These are phyloP conservation scores for Melanargia galathea DNA, from an alignment of 2,888 invertebrate genomes.

Conservation along the genomic window DNA sequence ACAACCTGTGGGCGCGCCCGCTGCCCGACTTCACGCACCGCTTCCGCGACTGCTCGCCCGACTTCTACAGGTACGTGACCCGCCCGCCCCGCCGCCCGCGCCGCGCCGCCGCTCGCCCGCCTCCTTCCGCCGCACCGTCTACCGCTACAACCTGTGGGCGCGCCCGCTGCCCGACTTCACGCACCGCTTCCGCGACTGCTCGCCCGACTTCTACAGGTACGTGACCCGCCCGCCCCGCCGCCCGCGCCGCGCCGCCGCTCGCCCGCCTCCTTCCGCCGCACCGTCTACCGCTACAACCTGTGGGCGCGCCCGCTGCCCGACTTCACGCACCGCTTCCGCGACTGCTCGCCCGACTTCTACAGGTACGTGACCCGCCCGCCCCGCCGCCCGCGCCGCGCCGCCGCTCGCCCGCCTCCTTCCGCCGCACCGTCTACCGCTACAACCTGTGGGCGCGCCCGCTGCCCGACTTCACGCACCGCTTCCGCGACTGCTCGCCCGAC, in stretches of 20 bases:
- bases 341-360: background rate
- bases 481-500: background rate
- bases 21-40: constrained; percentile 84
- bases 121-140: constrained; percentile 86
- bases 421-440: constrained; percentile 88
- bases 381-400: constrained; percentile 53
- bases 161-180: constrained; percentile 86
- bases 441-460: constrained; percentile 89
- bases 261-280: constrained; percentile 82
- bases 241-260: constrained; percentile 59
- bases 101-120: constrained; percentile 64
- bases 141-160: constrained; percentile 89
- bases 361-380: too few relatives aligned
- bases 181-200: background rate
- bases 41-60: background rate
- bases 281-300: constrained; percentile 88
- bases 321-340: constrained; percentile 74
- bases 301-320: constrained; percentile 88
- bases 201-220: too few relatives aligned
- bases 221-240: too few relatives aligned
- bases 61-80: too few relatives aligned
- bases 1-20: constrained; percentile 88
- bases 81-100: constrained; percentile 45
- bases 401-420: constrained; percentile 74
- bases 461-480: constrained; percentile 83